phyloP scores from a whole-genome alignment of 1,140 invertebrate genomes.

The Pseudoatta argentina region DNA sequence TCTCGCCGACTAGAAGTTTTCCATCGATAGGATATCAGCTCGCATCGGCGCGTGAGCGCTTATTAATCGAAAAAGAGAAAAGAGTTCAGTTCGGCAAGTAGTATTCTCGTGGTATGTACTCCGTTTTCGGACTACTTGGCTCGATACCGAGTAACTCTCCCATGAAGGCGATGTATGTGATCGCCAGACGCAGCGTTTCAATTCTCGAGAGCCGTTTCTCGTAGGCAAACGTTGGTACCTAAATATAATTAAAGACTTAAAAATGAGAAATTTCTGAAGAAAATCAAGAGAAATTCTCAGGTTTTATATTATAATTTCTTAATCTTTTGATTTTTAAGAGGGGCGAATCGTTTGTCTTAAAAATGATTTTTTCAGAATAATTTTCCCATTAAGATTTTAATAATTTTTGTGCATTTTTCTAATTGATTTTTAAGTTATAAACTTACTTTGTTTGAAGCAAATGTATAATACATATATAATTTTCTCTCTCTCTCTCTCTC shows the following conservation, averaged over 20 bases:
- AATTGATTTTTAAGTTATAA: too few species aligned
- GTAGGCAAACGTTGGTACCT: slow-evolving; percentile 99
- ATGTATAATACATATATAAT: too few species aligned
- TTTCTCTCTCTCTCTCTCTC: too few species aligned
- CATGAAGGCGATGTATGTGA: slow-evolving; percentile 99
- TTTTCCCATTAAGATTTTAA: too few species aligned
- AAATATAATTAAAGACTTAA: slow-evolving; percentile 14
- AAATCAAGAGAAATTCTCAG: neutral
- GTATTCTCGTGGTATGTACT: slow-evolving; percentile 86
- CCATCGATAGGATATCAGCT: neutral
- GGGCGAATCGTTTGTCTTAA: too few species aligned
- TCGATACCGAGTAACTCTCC: slow-evolving; percentile 92
- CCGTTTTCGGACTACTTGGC: slow-evolving; percentile 81
- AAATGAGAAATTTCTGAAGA: neutral
- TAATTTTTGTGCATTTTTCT: too few species aligned
- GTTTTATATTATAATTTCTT: neutral
- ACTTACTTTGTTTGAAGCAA: too few species aligned
- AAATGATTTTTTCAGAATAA: too few species aligned
- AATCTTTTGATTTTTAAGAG: too few species aligned
- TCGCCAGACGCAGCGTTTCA: slow-evolving; percentile 98
- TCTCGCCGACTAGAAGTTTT: neutral
- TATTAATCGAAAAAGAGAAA: neutral
- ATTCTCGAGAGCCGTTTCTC: slow-evolving; percentile 99
- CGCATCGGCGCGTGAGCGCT: neutral
- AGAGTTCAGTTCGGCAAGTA: slow-evolving; percentile 83